phyloP scores from a whole-genome alignment of 2,888 invertebrate genomes.

The Hyalella azteca region DNA sequence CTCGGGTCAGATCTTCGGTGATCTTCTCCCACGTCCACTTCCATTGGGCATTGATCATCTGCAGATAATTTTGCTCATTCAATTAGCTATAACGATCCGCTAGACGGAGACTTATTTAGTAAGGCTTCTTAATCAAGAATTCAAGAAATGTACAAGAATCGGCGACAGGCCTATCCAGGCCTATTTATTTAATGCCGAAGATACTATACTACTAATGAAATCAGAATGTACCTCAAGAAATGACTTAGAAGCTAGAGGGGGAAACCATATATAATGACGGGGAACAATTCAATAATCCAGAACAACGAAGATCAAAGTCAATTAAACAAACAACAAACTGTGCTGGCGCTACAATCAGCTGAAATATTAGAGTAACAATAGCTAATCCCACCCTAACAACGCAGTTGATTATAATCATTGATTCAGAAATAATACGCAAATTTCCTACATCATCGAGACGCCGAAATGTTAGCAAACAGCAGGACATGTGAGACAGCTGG shows the following conservation, averaged over 20 bases:
- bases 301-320: too few species aligned
- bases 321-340: too few species aligned
- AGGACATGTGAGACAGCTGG: too few species aligned
- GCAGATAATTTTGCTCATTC: conserved; percentile 60
- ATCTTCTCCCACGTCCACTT: conserved; percentile 91
- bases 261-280: too few species aligned
- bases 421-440: too few species aligned
- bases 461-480: too few species aligned
- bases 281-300: too few species aligned
- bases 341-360: too few species aligned
- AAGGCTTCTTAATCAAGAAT: background rate
- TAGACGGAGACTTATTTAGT: background rate
- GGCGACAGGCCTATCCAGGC: background rate
- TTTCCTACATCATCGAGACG: too few species aligned
- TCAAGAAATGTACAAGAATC: background rate
- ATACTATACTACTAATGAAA: background rate
- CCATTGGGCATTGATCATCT: conserved; percentile 96
- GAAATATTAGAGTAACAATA: too few species aligned
- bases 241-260: background rate
- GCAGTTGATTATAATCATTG: too few species aligned
- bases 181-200: background rate
- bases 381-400: too few species aligned
- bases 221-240: background rate
- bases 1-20: conserved; percentile 73
- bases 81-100: background rate